Conservation (phyloP, 2,888 invertebrate species). For the Drosophila meridionalis region DNA sequence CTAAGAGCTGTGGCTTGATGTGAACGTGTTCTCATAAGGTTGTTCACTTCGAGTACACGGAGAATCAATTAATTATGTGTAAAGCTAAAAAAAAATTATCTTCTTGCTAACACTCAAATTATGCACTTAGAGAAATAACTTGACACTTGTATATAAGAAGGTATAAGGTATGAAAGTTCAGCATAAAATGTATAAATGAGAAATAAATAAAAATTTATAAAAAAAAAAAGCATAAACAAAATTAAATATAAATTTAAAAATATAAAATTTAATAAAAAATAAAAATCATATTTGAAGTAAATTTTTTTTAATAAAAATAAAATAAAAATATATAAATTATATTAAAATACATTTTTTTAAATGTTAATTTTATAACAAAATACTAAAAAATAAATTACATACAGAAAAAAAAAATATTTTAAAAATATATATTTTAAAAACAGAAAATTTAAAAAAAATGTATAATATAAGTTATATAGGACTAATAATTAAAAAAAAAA, state of each 20-base stretch:
- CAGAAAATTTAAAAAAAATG: not conserved
- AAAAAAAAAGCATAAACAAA: not conserved
- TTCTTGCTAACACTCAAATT: not conserved
- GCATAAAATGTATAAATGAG: not conserved
- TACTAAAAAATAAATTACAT: not conserved
- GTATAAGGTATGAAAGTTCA: not conserved
- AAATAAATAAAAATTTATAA: not conserved
- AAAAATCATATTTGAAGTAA: not conserved
- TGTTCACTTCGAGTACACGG: not conserved
- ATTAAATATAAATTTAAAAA: not conserved
- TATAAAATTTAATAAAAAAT: not conserved
- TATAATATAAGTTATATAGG: no score
- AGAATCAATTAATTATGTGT: constrained; percentile 7
- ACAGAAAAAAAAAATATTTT: not conserved
- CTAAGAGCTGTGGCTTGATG: not conserved
- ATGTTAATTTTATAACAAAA: not conserved
- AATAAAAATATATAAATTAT: not conserved
- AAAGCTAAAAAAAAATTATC: not conserved
- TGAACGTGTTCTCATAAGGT: constrained; percentile 21
- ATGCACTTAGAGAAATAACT: not conserved
- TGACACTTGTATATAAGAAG: not conserved
- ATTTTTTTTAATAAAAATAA: not conserved
- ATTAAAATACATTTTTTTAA: not conserved
- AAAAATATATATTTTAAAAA: not conserved
- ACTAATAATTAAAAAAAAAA: no score